These are phyloP conservation scores for Drosophila antonietae DNA, from an alignment of 2,888 invertebrate species.

Conservation along the genomic window DNA sequence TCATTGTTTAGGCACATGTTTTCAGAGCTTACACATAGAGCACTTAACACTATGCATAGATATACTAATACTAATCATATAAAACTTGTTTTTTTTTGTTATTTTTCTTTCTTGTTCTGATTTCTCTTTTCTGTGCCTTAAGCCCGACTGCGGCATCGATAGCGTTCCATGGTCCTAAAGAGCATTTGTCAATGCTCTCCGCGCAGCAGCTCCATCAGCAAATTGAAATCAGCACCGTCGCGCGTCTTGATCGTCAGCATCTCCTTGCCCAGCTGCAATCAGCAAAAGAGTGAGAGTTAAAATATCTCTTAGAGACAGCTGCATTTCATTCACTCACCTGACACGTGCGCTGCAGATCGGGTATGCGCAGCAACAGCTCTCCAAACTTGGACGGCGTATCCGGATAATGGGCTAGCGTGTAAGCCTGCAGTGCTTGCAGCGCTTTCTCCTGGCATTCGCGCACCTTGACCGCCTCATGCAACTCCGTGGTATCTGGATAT, in stretches of 20 bases:
- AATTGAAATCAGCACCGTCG: conserved; percentile 96
- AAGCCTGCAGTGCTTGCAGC: conserved; percentile 95
- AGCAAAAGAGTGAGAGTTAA: background rate
- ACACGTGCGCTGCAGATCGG: conserved; percentile 97
- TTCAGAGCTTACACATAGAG: conserved; percentile 75
- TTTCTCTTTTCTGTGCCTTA: conserved; percentile 15
- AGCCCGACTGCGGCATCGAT: conserved; percentile 26
- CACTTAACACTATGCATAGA: conserved; percentile 65
- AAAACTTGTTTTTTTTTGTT: conserved; percentile 49
- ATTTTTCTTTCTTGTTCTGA: background rate
- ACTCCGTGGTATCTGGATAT: conserved; percentile 92
- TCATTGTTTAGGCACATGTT: conserved; percentile 79
- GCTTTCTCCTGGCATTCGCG: conserved; percentile 97
- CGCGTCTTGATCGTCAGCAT: conserved; percentile 94
- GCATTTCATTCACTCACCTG: conserved; percentile 87
- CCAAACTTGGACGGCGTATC: conserved; percentile 98
- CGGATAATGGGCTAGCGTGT: conserved; percentile 95
- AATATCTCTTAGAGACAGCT: background rate
- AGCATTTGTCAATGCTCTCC: conserved; percentile 91
- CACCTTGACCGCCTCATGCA: conserved; percentile 97
- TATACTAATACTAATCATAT: conserved; percentile 73
- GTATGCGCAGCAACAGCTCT: conserved; percentile 95
- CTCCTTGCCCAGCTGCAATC: conserved; percentile 93
- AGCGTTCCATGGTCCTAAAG: conserved; percentile 40
- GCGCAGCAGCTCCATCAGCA: conserved; percentile 96